Evolutionary conservation across 2,113 vertebrate genomes (phyloP).

Genomic region (Sinocyclocheilus grahami): DNA sequence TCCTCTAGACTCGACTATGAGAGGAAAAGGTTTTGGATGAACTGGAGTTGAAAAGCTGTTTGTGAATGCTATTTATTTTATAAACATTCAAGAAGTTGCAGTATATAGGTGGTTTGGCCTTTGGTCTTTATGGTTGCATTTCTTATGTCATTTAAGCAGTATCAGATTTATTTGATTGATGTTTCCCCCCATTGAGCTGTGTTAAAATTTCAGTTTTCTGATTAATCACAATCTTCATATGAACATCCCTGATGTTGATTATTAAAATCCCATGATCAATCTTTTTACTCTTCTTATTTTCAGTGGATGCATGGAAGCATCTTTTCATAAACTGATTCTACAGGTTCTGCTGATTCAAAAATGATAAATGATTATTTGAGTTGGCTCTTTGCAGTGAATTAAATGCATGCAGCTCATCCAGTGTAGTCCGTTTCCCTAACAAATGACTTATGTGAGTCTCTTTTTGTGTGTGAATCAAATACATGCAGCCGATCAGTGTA

Average conservation of each 20-base stretch:
- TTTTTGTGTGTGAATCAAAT: not conserved
- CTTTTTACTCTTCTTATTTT: not conserved
- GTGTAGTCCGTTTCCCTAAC: not conserved
- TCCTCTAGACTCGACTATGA: conserved; percentile 4
- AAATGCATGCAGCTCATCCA: not conserved
- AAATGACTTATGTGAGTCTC: not conserved
- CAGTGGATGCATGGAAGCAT: not conserved
- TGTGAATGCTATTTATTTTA: not conserved
- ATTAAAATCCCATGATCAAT: too few relatives aligned
- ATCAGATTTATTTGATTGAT: not conserved
- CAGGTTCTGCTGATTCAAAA: not conserved
- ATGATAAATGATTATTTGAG: not conserved
- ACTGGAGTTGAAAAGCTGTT: not conserved
- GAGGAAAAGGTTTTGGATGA: not conserved
- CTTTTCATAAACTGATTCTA: not conserved
- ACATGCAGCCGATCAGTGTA: not conserved
- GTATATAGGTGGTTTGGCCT: not conserved
- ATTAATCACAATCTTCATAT: too few relatives aligned
- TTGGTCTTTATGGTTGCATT: not conserved
- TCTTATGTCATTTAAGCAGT: not conserved
- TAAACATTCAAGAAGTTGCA: not conserved
- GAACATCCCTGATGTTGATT: too few relatives aligned
- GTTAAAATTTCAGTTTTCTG: not conserved
- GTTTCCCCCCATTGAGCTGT: not conserved
- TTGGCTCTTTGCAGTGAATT: not conserved